Percentiles rank a stretch among this genome's conserved stretches.
Evolutionary conservation across 2,888 invertebrate genomes (phyloP).

Genomic region (Cantharis lateralis): DNA sequence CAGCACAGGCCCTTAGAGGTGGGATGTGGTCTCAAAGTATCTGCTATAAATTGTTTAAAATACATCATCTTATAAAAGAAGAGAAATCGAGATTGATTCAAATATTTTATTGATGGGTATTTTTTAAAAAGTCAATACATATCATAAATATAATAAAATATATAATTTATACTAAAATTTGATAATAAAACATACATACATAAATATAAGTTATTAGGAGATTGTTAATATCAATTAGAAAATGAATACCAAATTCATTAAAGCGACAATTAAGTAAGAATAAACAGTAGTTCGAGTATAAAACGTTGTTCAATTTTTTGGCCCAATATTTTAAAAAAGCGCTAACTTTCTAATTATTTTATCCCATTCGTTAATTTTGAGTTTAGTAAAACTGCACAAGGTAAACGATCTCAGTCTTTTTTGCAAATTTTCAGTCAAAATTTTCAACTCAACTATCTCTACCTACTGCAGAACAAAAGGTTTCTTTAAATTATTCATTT

Average conservation of each 20-base stretch:
- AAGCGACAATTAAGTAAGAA: constrained; percentile 22
- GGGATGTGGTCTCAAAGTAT: background rate
- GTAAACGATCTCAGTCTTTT: constrained; percentile 39
- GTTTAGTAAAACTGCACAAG: constrained; percentile 22
- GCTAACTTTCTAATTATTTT: constrained; percentile 18
- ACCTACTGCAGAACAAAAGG: background rate
- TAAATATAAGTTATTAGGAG: constrained; percentile 24
- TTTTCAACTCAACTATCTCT: constrained; percentile 24
- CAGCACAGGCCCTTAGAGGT: background rate
- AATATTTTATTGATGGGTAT: constrained; percentile 34
- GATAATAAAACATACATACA: constrained; percentile 34
- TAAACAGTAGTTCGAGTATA: constrained; percentile 18
- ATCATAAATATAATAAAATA: constrained; percentile 43
- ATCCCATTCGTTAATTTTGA: background rate
- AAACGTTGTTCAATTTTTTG: constrained; percentile 21
- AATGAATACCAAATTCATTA: constrained; percentile 25
- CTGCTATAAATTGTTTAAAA: background rate
- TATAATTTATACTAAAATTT: constrained; percentile 36
- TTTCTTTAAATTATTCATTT: background rate
- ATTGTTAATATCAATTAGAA: constrained; percentile 21
- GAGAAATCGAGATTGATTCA: constrained; percentile 5
- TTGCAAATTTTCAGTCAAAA: constrained; percentile 37
- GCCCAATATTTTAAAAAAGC: constrained; percentile 25
- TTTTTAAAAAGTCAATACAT: constrained; percentile 39
- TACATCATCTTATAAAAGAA: background rate